Percentiles rank a stretch among this genome's conserved stretches.
Conservation (phyloP, 2,113 vertebrate genomes). For the Cyprinodon tularosa region DNA sequence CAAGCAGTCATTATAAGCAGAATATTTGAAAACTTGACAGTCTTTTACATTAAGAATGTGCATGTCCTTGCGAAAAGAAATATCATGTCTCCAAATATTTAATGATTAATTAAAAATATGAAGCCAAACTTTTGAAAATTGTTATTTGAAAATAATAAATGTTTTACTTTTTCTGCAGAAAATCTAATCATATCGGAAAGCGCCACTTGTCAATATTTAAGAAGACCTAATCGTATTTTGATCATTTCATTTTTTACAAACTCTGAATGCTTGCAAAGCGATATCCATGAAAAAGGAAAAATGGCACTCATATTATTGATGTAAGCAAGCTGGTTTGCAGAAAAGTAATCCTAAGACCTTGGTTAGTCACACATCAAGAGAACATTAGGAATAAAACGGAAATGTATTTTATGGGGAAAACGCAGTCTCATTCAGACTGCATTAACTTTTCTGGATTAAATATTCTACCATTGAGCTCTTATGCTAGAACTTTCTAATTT, state of each 20-base stretch:
- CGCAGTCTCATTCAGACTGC: constrained; percentile 18
- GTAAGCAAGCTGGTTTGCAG: not conserved
- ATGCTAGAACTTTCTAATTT: constrained; percentile 24
- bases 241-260: constrained; percentile 17
- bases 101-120: not conserved
- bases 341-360: constrained; percentile 3
- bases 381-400: not conserved
- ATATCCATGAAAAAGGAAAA: constrained; percentile 14
- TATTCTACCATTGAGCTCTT: constrained; percentile 13
- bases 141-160: not conserved
- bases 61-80: too few species aligned
- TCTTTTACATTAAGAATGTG: too few species aligned
- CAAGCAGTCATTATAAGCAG: constrained; percentile 11
- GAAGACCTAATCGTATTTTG: constrained; percentile 1
- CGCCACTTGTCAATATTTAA: not conserved
- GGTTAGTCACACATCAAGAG: constrained; percentile 10
- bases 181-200: not conserved
- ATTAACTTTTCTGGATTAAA: constrained; percentile 39
- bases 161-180: not conserved
- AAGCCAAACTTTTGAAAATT: not conserved
- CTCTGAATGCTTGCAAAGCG: not conserved
- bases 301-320: not conserved
- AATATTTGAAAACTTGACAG: constrained; percentile 24
- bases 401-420: constrained; percentile 1
- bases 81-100: not conserved